Evolutionary conservation across 2,888 invertebrate genomes (phyloP).

Genomic region (Anodontia alba): DNA sequence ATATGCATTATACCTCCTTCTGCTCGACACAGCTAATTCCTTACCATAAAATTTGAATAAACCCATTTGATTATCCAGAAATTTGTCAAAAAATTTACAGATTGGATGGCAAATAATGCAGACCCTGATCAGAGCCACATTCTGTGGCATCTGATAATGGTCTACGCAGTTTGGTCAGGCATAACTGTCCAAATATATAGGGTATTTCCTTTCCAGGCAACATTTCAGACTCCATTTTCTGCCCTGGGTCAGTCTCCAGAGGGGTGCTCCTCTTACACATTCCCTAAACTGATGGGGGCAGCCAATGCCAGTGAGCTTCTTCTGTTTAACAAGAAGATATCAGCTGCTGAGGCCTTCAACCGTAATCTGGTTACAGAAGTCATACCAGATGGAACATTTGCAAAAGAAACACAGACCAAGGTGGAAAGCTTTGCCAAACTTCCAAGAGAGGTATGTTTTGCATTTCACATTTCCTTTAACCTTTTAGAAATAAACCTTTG

Average conservation of each 20-base stretch:
- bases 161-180: too few relatives aligned
- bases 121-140: too few relatives aligned
- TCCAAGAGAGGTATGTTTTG: slow-evolving; percentile 85
- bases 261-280: slow-evolving; percentile 94
- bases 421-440: slow-evolving; percentile 85
- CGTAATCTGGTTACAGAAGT: slow-evolving; percentile 92
- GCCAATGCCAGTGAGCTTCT: slow-evolving; percentile 89
- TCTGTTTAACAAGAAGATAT: slow-evolving; percentile 91
- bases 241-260: slow-evolving; percentile 94
- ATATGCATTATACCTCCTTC: too few relatives aligned
- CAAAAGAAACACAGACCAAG: slow-evolving; percentile 87
- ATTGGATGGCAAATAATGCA: too few relatives aligned
- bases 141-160: too few relatives aligned
- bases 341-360: slow-evolving; percentile 91
- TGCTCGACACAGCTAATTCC: too few relatives aligned
- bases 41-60: too few relatives aligned
- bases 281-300: slow-evolving; percentile 93
- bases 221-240: slow-evolving; percentile 95
- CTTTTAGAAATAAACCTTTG: too few relatives aligned
- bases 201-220: slow-evolving; percentile 89
- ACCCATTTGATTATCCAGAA: too few relatives aligned
- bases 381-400: slow-evolving; percentile 88
- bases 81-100: too few relatives aligned
- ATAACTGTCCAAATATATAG: too few relatives aligned
- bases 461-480: too few relatives aligned